phyloP scores from a whole-genome alignment of 2,113 vertebrate species.

The Tachysurus fulvidraco region DNA sequence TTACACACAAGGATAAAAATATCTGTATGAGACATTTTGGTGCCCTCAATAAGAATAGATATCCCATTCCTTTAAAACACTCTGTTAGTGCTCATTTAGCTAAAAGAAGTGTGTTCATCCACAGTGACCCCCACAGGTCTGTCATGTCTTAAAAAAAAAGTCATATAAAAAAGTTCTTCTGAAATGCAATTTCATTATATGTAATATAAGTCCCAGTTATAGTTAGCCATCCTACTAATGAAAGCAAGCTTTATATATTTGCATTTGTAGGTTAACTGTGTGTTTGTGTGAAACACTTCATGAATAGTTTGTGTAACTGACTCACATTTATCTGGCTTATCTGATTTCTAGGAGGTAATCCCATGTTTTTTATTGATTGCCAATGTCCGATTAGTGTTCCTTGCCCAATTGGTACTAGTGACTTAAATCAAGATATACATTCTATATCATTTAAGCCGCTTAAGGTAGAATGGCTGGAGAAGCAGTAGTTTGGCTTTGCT shows the following conservation, averaged over 20 bases:
- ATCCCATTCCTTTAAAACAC: not conserved
- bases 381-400: not conserved
- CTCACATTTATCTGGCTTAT: not conserved
- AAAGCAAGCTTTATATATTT: not conserved
- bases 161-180: not conserved
- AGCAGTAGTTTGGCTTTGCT: not conserved
- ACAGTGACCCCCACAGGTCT: not conserved
- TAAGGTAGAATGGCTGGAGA: not conserved
- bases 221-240: not conserved
- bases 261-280: too few species aligned
- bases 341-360: not conserved
- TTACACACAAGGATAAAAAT: slow-evolving; percentile 25
- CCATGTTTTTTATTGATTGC: not conserved
- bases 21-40: not conserved
- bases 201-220: not conserved
- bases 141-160: not conserved
- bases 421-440: not conserved
- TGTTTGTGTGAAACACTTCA: not conserved
- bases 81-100: not conserved
- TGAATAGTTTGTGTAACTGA: not conserved
- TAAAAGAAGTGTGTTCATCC: not conserved
- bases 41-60: not conserved
- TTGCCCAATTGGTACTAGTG: not conserved
- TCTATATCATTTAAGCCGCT: not conserved
- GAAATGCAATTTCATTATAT: not conserved